Evolutionary conservation across 2,113 vertebrate genomes (phyloP), one percentile per base, ranked within the genome.

Genomic region (Poecilia latipinna): DNA sequence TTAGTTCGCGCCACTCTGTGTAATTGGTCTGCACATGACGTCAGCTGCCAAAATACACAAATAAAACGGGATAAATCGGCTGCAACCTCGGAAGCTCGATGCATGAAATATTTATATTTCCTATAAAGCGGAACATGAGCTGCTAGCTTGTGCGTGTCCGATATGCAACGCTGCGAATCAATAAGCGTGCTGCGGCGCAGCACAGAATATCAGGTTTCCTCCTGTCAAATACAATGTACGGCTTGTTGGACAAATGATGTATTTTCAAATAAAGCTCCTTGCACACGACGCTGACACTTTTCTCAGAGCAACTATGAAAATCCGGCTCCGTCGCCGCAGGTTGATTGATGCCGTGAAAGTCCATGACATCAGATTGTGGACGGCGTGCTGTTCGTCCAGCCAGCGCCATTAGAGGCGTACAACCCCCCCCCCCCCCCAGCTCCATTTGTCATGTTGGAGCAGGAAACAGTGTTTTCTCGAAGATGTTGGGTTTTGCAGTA

Each of bases 341-440:
- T 68, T 89, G 85, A 90, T 86, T 78, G 90, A 86, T 88, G 74
- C 71, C 28, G 67, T 63, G 66, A 72, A 72, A 82, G 78, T 89
- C 78, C 86, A 74, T 84, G 84, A 80, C 82, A 83, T 85, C 74
- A 87, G 51, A 70, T 76, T 78, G 65, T 61, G 33, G 74, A 70
- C 17, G 29, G 70, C 61, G 65, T 70, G 69, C 72, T 69, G 70
- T 78, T 70, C 65, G 64, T 32, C 63, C 75, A 44, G 72, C 61
- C 13, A 77, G 77, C 74, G 66, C 75, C 70, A 73, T 82, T 72
- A 80, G 26, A 35, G 42, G 33, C 60, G 65, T 70, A 78, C 74
- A 70, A 61, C 72, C 61, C 54, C 61, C 80, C 72, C 61, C 54
- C 61, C 80, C 31, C 61, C 63, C 29, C 0, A 10, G 10, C 10